phyloP scores from a whole-genome alignment of 2,888 invertebrate genomes.

The Anodontia alba region DNA sequence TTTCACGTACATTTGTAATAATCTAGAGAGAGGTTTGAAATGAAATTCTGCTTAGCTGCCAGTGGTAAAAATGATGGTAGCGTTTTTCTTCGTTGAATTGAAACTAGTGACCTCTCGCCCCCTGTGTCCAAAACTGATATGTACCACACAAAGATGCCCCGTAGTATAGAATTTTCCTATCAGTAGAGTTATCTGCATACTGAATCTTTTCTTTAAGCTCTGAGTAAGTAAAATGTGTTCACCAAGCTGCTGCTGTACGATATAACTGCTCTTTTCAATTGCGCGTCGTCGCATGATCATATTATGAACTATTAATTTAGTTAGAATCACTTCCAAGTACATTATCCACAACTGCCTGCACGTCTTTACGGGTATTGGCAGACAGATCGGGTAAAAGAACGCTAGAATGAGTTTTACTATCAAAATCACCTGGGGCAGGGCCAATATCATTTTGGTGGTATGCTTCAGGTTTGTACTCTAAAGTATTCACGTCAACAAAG shows the following conservation, averaged over 20 bases:
- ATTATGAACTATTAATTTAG: constrained; percentile 58
- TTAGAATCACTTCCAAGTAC: neutral
- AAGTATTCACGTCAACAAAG: no score
- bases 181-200: constrained; percentile 36
- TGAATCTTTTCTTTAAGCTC: constrained; percentile 45
- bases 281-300: constrained; percentile 58
- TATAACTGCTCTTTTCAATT: constrained; percentile 53
- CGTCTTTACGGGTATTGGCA: constrained; percentile 4
- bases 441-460: constrained; percentile 26
- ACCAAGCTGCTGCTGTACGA: constrained; percentile 61
- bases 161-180: constrained; percentile 26
- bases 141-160: constrained; percentile 1
- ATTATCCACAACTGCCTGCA: constrained; percentile 11
- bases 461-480: no score
- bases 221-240: constrained; percentile 55
- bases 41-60: no score
- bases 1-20: no score
- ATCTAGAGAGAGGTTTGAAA: no score
- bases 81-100: no score
- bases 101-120: no score
- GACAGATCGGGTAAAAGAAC: constrained; percentile 22
- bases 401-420: constrained; percentile 26
- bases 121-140: no score
- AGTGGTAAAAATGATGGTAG: no score
- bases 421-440: constrained; percentile 36